phyloP scores from a whole-genome alignment of 2,888 invertebrate species.

The Dynastes hyllus region DNA sequence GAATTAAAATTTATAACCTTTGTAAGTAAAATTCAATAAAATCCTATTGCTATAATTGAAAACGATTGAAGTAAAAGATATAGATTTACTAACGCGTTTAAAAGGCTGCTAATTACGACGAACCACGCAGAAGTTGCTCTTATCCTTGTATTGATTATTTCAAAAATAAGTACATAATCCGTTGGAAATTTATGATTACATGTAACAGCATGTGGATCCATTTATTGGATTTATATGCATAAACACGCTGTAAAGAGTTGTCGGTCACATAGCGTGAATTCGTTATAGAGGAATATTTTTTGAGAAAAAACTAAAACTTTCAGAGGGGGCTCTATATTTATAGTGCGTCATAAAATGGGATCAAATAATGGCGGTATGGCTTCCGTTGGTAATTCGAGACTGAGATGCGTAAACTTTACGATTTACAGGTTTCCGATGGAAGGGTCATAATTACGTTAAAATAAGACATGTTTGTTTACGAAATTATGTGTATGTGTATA shows the following conservation, averaged over 20 bases:
- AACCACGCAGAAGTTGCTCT: no score
- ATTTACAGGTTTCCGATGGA: constrained; percentile 55
- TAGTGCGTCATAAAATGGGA: constrained; percentile 53
- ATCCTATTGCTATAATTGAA: no score
- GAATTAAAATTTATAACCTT: no score
- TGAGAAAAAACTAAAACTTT: constrained; percentile 27
- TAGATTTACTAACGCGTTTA: no score
- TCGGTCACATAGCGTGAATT: constrained; percentile 4
- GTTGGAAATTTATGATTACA: not conserved
- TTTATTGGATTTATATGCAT: constrained; percentile 32
- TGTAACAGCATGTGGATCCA: constrained; percentile 3
- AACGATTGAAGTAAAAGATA: no score
- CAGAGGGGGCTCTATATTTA: constrained; percentile 49
- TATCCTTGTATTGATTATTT: no score
- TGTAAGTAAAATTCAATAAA: no score
- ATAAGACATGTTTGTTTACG: constrained; percentile 47
- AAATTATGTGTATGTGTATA: constrained; percentile 47
- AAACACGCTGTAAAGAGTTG: constrained; percentile 35
- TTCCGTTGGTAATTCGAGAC: constrained; percentile 57
- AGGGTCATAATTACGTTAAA: constrained; percentile 50
- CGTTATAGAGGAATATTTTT: constrained; percentile 31
- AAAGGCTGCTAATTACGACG: no score
- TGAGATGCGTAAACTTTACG: constrained; percentile 54
- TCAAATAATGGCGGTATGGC: constrained; percentile 54
- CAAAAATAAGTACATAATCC: no score